These are phyloP conservation scores for Lasioglossum zephyrum DNA, from an alignment of 2,888 invertebrate species.

Conservation along the genomic window DNA sequence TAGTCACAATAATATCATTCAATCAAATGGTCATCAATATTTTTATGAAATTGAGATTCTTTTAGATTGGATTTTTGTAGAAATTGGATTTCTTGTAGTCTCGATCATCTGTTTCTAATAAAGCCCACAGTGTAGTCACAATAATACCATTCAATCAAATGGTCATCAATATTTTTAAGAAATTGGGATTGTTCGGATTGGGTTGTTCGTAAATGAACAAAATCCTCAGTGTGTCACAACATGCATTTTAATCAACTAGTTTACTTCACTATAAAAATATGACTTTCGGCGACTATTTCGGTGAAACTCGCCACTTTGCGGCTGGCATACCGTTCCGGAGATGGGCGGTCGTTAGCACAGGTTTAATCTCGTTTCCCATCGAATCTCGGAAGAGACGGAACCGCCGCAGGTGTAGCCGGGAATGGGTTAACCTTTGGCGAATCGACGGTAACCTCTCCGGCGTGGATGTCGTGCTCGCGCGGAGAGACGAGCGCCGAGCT, in stretches of 20 bases:
- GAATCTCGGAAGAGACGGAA: conserved; percentile 6
- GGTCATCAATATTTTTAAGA: no score
- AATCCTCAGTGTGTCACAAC: background rate
- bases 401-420: background rate
- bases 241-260: background rate
- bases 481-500: conserved; percentile 65
- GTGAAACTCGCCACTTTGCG: background rate
- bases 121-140: no score
- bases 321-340: background rate
- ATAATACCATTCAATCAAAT: no score
- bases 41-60: no score
- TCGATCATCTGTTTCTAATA: no score
- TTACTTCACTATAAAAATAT: background rate
- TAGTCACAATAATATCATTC: no score
- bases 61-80: no score
- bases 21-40: no score
- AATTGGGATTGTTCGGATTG: no score
- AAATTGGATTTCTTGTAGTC: no score
- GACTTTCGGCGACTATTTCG: background rate
- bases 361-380: conserved; percentile 28
- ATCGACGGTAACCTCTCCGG: conserved; percentile 11
- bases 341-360: background rate
- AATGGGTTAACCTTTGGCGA: conserved; percentile 58
- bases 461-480: conserved; percentile 34
- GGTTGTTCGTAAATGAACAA: background rate